A percentile compares a stretch with the other conserved stretches of the same genome.
Evolutionary conservation across 2,888 invertebrate species (phyloP).

Genomic region (Pegoplata infirma): DNA sequence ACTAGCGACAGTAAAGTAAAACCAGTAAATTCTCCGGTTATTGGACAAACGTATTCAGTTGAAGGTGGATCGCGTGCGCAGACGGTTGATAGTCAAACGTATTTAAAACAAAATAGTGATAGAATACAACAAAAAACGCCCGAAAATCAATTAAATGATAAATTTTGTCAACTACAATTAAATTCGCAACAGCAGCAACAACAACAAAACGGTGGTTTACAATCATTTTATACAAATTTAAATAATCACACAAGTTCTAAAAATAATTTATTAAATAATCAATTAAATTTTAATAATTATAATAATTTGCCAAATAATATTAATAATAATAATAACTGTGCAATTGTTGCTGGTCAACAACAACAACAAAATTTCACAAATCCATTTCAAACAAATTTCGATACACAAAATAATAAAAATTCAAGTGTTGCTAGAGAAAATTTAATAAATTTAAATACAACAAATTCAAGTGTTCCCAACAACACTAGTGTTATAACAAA

Average conservation of each 20-base stretch:
- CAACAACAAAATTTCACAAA: constrained; percentile 60
- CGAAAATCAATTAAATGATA: constrained; percentile 67
- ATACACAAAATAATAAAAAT: no score
- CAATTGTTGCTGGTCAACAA: constrained; percentile 58
- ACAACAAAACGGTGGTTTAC: constrained; percentile 54
- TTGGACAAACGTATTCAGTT: constrained; percentile 73
- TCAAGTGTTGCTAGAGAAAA: constrained; percentile 15
- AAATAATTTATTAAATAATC: constrained; percentile 30
- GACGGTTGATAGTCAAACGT: constrained; percentile 67
- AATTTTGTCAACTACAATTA: constrained; percentile 57
- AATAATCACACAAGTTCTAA: background rate
- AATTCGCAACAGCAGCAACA: constrained; percentile 53
- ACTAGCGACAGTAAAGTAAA: constrained; percentile 56
- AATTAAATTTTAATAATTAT: constrained; percentile 25
- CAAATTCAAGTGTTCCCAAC: constrained; percentile 24
- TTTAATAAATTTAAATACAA: constrained; percentile 29
- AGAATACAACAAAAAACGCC: constrained; percentile 58
- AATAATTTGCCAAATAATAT: constrained; percentile 28
- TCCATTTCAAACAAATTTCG: constrained; percentile 28
- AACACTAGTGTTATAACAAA: constrained; percentile 58
- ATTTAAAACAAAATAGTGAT: constrained; percentile 41
- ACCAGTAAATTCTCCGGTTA: constrained; percentile 67
- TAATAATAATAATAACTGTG: constrained; percentile 51
- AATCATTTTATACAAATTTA: constrained; percentile 39
- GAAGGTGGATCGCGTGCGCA: constrained; percentile 77